These are phyloP conservation scores for Ceratina calcarata DNA, from an alignment of 1,140 invertebrate genomes.

Conservation along the genomic window DNA sequence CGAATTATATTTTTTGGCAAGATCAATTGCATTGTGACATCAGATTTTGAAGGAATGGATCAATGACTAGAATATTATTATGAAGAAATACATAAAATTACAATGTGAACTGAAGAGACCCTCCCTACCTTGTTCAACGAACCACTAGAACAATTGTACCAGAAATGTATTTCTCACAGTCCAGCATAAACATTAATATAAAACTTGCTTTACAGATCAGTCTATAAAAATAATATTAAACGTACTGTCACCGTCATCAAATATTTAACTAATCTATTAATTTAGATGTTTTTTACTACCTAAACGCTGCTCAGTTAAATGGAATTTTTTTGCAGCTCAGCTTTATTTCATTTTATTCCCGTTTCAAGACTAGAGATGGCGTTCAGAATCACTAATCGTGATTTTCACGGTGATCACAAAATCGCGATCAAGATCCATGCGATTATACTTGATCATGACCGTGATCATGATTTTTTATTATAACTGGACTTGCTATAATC, in stretches of 20 bases:
- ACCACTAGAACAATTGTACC: conserved; percentile 48
- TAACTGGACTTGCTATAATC: too few relatives aligned
- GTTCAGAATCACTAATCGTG: too few relatives aligned
- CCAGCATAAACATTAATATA: conserved; percentile 53
- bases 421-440: too few relatives aligned
- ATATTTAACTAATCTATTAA: conserved; percentile 37
- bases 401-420: too few relatives aligned
- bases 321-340: conserved; percentile 32
- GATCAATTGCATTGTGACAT: conserved; percentile 42
- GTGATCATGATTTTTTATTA: too few relatives aligned
- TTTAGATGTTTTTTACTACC: conserved; percentile 47
- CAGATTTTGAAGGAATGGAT: conserved; percentile 19
- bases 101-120: conserved; percentile 36
- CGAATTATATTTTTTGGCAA: conserved; percentile 26
- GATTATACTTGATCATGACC: too few relatives aligned
- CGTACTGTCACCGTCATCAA: conserved; percentile 39
- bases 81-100: conserved; percentile 39
- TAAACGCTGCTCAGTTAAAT: conserved; percentile 50
- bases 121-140: conserved; percentile 52
- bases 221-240: conserved; percentile 44
- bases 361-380: conserved; percentile 46
- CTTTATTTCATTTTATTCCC: conserved; percentile 62
- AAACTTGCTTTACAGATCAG: conserved; percentile 35
- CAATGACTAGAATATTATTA: conserved; percentile 30
- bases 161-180: conserved; percentile 47